These are phyloP conservation scores for Heterotis niloticus DNA, from an alignment of 2,113 vertebrate species.

Conservation along the genomic window DNA sequence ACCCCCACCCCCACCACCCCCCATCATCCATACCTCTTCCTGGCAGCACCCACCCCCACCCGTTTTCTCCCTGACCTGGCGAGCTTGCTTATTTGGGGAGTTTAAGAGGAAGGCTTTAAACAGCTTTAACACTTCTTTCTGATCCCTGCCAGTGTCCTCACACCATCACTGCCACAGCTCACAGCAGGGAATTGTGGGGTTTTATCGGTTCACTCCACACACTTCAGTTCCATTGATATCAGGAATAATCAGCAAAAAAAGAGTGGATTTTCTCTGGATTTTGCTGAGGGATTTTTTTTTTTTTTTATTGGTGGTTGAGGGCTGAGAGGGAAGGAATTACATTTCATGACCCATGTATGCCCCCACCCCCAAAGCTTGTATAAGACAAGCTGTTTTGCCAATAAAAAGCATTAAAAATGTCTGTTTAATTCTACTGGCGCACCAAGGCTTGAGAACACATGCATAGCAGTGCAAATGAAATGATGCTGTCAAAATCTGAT, in stretches of 20 bases:
- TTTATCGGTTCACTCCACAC: conserved; percentile 8
- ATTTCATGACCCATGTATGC: background rate
- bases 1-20: background rate
- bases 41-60: too few relatives aligned
- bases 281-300: background rate
- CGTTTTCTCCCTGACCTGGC: background rate
- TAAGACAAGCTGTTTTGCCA: background rate
- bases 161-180: background rate
- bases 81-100: background rate
- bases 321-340: background rate
- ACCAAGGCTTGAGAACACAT: background rate
- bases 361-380: background rate
- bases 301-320: background rate
- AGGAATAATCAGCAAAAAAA: background rate
- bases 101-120: conserved; percentile 15
- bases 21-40: background rate
- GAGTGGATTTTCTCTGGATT: conserved; percentile 16
- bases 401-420: background rate
- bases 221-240: conserved; percentile 19
- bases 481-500: background rate
- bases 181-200: conserved; percentile 1
- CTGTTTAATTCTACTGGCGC: background rate
- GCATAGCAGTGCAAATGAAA: background rate
- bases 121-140: background rate
- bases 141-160: conserved; percentile 8